phyloP scores from a whole-genome alignment of 2,888 invertebrate genomes.

The Drosophila mimetica region DNA sequence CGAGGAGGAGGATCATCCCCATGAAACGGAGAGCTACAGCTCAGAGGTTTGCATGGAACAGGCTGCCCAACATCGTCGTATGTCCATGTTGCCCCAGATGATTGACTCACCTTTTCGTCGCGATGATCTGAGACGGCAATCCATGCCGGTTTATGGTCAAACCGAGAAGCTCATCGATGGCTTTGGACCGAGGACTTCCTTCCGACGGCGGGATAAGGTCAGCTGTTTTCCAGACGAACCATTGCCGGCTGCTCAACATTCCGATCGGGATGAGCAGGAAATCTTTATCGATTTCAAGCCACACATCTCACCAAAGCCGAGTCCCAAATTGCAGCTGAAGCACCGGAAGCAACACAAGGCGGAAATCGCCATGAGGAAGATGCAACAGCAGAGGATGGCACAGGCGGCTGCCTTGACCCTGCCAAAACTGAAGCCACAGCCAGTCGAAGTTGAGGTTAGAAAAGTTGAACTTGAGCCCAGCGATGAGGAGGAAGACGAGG shows the following conservation, averaged over 20 bases:
- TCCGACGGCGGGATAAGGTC: slow-evolving; percentile 68
- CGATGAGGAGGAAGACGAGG: slow-evolving; percentile 57
- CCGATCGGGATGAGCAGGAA: slow-evolving; percentile 87
- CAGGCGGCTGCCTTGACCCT: slow-evolving; percentile 73
- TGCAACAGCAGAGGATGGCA: slow-evolving; percentile 85
- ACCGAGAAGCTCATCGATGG: slow-evolving; percentile 78
- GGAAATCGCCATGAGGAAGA: slow-evolving; percentile 84
- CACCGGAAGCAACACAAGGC: slow-evolving; percentile 90
- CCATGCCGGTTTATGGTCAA: slow-evolving; percentile 81
- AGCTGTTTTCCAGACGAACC: slow-evolving; percentile 54
- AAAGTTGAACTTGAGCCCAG: slow-evolving; percentile 59
- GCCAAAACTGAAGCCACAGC: slow-evolving; percentile 58
- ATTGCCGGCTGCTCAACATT: background rate
- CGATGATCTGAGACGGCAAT: slow-evolving; percentile 79
- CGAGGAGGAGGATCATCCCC: slow-evolving; percentile 64
- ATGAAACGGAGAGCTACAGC: slow-evolving; percentile 72
- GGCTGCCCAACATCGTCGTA: slow-evolving; percentile 62
- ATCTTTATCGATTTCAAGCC: slow-evolving; percentile 96
- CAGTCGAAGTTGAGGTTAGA: slow-evolving; percentile 59
- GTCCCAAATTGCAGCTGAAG: slow-evolving; percentile 85
- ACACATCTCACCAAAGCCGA: slow-evolving; percentile 88
- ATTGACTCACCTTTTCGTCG: slow-evolving; percentile 74
- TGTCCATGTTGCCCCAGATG: slow-evolving; percentile 73
- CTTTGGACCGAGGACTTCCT: slow-evolving; percentile 72
- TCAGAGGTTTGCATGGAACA: slow-evolving; percentile 64